These are phyloP conservation scores for Pedetes capensis DNA, from an alignment of 2,113 vertebrate species.

Conservation along the genomic window DNA sequence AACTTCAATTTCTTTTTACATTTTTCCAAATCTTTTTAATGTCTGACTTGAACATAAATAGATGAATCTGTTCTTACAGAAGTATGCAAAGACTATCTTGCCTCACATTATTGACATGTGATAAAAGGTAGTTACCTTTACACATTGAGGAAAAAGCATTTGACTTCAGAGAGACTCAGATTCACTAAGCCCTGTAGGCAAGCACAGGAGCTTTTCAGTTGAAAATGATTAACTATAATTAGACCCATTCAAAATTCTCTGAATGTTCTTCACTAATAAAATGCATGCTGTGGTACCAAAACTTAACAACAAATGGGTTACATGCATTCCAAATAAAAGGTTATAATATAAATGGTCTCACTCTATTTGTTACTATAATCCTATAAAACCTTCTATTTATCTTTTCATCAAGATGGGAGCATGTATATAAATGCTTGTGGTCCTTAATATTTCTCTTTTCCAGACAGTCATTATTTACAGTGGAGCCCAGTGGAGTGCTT, in stretches of 20 bases:
- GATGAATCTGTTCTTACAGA: neutral
- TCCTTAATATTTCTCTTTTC: conserved; percentile 2
- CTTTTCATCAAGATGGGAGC: neutral
- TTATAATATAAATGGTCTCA: neutral
- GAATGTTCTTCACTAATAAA: neutral
- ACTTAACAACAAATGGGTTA: neutral
- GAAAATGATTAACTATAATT: conserved; percentile 25
- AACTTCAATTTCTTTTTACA: neutral
- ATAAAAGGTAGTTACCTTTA: neutral
- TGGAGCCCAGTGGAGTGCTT: neutral
- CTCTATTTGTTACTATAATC: neutral
- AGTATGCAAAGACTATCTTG: neutral
- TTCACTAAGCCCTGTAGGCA: neutral
- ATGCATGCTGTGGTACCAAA: neutral
- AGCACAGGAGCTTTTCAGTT: neutral
- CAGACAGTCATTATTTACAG: conserved; percentile 19
- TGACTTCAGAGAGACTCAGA: neutral
- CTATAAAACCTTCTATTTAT: neutral
- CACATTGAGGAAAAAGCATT: neutral
- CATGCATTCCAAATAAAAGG: conserved; percentile 20
- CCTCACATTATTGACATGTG: neutral
- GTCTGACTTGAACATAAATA: neutral
- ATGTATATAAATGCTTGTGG: conserved; percentile 17
- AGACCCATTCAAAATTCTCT: neutral
- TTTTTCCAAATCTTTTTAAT: neutral